Conservation (phyloP, 2,888 invertebrate species). For the Halocaridina rubra region DNA sequence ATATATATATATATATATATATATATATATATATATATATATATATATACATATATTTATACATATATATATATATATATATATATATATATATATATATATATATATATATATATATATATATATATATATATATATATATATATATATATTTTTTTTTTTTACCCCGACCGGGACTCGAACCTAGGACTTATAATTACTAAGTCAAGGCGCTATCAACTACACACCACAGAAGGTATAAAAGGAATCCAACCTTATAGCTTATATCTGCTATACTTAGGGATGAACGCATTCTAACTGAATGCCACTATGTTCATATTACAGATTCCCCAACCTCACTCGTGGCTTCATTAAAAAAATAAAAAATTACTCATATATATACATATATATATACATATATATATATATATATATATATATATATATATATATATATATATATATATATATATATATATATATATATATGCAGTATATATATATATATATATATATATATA, state of each 20-base stretch:
- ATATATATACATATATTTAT: background rate
- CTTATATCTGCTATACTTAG: no score
- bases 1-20: constrained; percentile 8
- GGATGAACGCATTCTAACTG: no score
- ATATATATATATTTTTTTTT: background rate
- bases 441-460: background rate
- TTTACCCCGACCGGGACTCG: no score
- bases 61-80: background rate
- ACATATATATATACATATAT: constrained; percentile 8
- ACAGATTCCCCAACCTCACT: no score
- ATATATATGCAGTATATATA: background rate
- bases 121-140: constrained; percentile 8
- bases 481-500: no score
- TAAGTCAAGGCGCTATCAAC: no score
- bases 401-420: constrained; percentile 8
- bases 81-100: background rate
- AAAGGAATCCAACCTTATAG: no score
- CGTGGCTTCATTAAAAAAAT: background rate
- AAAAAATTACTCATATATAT: background rate
- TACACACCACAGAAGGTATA: no score
- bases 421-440: constrained; percentile 8
- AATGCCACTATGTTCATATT: no score
- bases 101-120: constrained; percentile 8
- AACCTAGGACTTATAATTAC: no score
- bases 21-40: constrained; percentile 8